A percentile compares a stretch with the other conserved stretches of the same genome.
These are phyloP conservation scores for Oryzias woworae DNA, from an alignment of 2,113 vertebrate species.

Conservation along the genomic window DNA sequence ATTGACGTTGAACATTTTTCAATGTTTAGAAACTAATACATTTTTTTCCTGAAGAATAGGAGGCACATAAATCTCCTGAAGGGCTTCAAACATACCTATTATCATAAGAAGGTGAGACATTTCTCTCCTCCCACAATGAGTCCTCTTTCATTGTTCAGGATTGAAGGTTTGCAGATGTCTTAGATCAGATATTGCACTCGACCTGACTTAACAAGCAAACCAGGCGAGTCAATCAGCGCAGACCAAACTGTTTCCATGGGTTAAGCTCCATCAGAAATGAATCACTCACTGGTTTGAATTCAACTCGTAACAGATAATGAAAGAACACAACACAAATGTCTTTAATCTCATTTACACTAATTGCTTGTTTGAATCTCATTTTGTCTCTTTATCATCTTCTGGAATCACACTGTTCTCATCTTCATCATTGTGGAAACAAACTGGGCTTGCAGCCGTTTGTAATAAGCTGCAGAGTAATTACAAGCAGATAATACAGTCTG, in stretches of 20 bases:
- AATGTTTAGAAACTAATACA: background rate
- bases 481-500: conserved; percentile 3
- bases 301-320: conserved; percentile 23
- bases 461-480: conserved; percentile 9
- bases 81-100: background rate
- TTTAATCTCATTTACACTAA: conserved; percentile 39
- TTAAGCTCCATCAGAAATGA: conserved; percentile 1
- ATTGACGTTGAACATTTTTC: conserved; percentile 20
- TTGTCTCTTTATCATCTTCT: background rate
- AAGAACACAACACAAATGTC: conserved; percentile 14
- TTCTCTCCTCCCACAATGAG: background rate
- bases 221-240: background rate
- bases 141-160: background rate
- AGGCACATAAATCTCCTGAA: background rate
- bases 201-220: background rate
- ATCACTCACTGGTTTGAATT: conserved; percentile 9
- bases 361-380: conserved; percentile 21
- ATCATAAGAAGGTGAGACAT: background rate
- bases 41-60: conserved; percentile 7
- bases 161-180: background rate
- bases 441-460: conserved; percentile 6
- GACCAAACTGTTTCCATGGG: background rate
- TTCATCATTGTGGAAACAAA: conserved; percentile 15
- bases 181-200: background rate
- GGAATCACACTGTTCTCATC: conserved; percentile 11